Evolutionary conservation across 2,888 invertebrate genomes (phyloP).

Genomic region (Sympetrum striolatum): DNA sequence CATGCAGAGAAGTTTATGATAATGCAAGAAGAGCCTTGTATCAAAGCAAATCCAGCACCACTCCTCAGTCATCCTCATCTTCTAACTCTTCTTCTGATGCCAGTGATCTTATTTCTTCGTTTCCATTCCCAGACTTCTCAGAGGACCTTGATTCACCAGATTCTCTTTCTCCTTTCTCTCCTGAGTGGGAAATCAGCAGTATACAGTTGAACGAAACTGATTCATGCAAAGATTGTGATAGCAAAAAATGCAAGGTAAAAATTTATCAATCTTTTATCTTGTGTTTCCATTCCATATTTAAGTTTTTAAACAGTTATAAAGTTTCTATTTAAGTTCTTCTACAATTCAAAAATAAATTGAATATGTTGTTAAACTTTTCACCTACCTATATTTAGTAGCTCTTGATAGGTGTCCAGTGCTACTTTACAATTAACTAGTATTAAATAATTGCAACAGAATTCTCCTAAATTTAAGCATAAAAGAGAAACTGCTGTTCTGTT

Average conservation of each 20-base stretch:
- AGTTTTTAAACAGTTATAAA: too few species aligned
- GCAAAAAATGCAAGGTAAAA: slow-evolving; percentile 45
- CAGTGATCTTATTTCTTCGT: not conserved
- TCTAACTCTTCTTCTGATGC: not conserved
- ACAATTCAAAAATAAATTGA: too few species aligned
- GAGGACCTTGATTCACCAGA: not conserved
- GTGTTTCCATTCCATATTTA: not conserved
- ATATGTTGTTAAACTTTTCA: too few species aligned
- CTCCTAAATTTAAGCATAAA: too few species aligned
- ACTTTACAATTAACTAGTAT: too few species aligned
- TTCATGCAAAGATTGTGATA: slow-evolving; percentile 36
- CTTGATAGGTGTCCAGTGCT: not conserved
- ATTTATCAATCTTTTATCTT: not conserved
- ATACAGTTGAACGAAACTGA: not conserved
- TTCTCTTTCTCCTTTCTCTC: not conserved
- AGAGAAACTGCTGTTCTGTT: too few species aligned
- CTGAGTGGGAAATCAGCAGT: not conserved
- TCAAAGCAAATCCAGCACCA: slow-evolving; percentile 52
- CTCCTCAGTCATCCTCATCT: slow-evolving; percentile 20
- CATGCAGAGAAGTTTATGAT: slow-evolving; percentile 89
- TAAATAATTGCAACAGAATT: too few species aligned
- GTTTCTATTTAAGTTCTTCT: too few species aligned
- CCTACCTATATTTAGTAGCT: not conserved
- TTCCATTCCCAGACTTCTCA: slow-evolving; percentile 19
- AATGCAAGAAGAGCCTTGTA: slow-evolving; percentile 80